Evolutionary conservation across 2,888 invertebrate species (phyloP).

Genomic region (Agrochola macilenta): DNA sequence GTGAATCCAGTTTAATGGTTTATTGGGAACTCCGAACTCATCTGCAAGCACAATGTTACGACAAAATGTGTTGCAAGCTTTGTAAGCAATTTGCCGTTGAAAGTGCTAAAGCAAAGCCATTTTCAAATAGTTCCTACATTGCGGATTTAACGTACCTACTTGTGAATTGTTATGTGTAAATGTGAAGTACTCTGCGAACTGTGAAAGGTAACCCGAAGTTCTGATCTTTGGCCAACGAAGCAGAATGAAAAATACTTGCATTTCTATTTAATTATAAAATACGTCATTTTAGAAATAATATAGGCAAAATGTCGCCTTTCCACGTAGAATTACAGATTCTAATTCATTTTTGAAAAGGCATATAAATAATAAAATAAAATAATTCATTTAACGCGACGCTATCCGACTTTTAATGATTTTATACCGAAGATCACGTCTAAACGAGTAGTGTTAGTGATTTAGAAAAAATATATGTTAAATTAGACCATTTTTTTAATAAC

Average conservation of each 20-base stretch:
- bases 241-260: neutral
- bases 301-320: neutral
- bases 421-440: no score
- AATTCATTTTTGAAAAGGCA: neutral
- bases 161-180: slow-evolving; percentile 1
- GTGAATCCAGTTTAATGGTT: neutral
- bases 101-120: neutral
- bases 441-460: no score
- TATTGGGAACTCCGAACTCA: neutral
- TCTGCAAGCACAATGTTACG: neutral
- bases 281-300: neutral
- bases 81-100: slow-evolving; percentile 1
- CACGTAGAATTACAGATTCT: neutral
- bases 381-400: no score
- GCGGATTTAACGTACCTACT: neutral
- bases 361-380: neutral
- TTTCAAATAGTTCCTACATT: slow-evolving; percentile 1
- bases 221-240: neutral
- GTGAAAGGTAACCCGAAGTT: neutral
- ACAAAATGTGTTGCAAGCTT: slow-evolving; percentile 7
- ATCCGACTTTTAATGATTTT: no score
- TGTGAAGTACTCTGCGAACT: neutral
- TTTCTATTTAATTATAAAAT: neutral
- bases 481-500: no score
- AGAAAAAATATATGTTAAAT: no score